Base-by-base conservation (phyloP, 2,113 vertebrate genomes). In the Haplochromis burtoni region DNA sequence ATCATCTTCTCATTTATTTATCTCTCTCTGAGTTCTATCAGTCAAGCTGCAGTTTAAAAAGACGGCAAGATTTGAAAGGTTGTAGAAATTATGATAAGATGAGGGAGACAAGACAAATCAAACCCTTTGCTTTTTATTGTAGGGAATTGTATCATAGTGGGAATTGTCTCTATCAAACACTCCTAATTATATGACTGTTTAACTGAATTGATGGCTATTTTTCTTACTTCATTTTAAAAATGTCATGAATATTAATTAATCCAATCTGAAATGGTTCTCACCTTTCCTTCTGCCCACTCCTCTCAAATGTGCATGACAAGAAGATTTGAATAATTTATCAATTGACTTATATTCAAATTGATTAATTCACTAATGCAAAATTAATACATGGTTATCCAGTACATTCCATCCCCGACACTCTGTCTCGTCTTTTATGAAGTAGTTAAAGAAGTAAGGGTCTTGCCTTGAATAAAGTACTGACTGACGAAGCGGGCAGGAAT, bases 181-280 rank as follows among this genome's bases (percentile, higher is more conserved):
- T 91, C 63, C 91, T 95, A 95, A 96, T 95, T 94, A 93, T 83
- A 92, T 35, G 59, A 87, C 24, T 82, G 84, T 83, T 92, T 83
- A 85, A 85, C 81, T 86, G 61, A 96, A 93, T 87, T 94, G 90
- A 96, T 93, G 90, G 89, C 85, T 90, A 91, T 93, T 94, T 95
- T 96, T 96, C 96, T 88, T 89, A 95, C 96, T 96, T 97, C 93
- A 96, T 97, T 89, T 88, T 95, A 97, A 97, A 93, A 93, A 97
- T 96, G 96, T 97, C 95, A 98, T 98, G 96, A 98, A 99, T 98
- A 98, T 98, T 98, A 98, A 99, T 98, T 93, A 96, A 96, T 95
- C 93, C 95, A 93, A 97, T 97, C 97, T 96, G 96, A 93, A 95
- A 94, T 92, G 87, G 89, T 89, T 86, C 89, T 95, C 93, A 95